These are phyloP conservation scores for Jaculus jaculus DNA, from an alignment of 2,113 vertebrate genomes.

Conservation along the genomic window DNA sequence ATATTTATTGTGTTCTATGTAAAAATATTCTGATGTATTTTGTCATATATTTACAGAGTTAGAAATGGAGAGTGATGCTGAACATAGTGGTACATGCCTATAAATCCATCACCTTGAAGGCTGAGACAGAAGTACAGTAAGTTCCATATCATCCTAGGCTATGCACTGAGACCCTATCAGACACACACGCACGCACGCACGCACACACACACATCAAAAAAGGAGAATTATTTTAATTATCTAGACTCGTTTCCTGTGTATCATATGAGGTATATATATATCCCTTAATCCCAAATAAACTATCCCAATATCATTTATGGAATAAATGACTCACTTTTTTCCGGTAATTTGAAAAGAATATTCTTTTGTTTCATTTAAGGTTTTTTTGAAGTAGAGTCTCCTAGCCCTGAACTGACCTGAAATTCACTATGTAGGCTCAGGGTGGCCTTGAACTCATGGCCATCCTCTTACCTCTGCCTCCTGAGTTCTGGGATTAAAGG, in stretches of 20 bases:
- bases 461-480: too few species aligned
- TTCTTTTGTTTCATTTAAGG: too few species aligned
- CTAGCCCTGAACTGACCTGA: too few species aligned
- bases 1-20: not conserved
- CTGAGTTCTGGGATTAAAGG: too few species aligned
- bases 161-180: not conserved
- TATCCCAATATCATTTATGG: not conserved
- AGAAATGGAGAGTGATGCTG: not conserved
- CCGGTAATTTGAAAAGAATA: not conserved
- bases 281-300: not conserved
- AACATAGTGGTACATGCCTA: not conserved
- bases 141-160: not conserved
- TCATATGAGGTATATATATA: not conserved
- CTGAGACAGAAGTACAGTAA: not conserved
- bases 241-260: not conserved
- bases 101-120: not conserved
- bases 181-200: not conserved
- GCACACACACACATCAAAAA: not conserved
- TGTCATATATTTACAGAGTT: not conserved
- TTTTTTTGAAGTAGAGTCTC: too few species aligned
- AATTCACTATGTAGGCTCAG: too few species aligned
- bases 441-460: too few species aligned
- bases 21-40: not conserved
- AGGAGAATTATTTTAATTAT: not conserved
- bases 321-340: conserved; percentile 15